These are phyloP conservation scores for Tragelaphus imberbis DNA, from an alignment of 2,113 vertebrate genomes.

Conservation along the genomic window DNA sequence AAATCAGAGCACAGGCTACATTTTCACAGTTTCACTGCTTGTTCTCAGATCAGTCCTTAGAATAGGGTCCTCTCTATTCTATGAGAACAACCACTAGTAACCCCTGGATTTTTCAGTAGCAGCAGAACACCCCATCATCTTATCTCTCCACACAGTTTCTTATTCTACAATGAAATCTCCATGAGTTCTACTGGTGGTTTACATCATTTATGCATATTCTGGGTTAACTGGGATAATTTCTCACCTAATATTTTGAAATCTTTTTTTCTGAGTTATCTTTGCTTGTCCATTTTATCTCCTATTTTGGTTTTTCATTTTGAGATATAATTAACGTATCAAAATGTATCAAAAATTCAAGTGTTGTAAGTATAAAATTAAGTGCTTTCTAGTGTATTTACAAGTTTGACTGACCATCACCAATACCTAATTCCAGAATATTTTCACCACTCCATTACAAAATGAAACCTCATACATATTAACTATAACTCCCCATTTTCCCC, in stretches of 20 bases:
- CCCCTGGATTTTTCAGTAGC: background rate
- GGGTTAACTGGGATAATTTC: background rate
- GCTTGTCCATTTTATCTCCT: background rate
- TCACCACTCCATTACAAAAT: background rate
- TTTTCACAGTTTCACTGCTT: background rate
- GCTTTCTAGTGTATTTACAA: background rate
- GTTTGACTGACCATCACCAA: background rate
- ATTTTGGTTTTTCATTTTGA: background rate
- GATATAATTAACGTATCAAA: background rate
- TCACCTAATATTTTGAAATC: background rate
- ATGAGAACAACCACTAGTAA: too few relatives aligned
- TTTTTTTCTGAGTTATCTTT: background rate
- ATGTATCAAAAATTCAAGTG: background rate
- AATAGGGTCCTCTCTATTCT: background rate
- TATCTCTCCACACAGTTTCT: background rate
- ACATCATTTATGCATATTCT: background rate
- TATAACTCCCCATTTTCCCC: background rate
- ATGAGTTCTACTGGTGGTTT: background rate
- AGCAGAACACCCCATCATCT: background rate
- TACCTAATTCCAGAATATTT: background rate
- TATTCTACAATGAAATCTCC: background rate
- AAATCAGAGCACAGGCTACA: background rate
- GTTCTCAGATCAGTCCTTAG: background rate
- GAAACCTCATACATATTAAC: background rate
- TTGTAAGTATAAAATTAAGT: background rate